These are phyloP conservation scores for Pica pica DNA, from an alignment of 2,113 vertebrate species.

Conservation along the genomic window DNA sequence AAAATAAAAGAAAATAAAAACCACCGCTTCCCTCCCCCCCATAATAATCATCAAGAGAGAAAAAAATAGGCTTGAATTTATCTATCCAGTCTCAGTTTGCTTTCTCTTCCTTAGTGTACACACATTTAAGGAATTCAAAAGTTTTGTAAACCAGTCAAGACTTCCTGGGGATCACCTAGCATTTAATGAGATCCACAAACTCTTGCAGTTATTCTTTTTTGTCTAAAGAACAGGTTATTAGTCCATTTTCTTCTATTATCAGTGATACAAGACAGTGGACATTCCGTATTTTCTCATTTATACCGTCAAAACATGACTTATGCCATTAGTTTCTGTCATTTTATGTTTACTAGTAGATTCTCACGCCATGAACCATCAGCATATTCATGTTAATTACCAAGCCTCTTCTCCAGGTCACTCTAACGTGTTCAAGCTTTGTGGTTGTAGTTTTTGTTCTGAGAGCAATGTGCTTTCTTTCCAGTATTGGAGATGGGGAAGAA, in stretches of 20 bases:
- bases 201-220: neutral
- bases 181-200: neutral
- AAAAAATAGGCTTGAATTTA: neutral
- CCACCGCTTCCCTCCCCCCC: rapidly evolving
- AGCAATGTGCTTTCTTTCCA: neutral
- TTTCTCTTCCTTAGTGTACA: neutral
- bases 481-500: neutral
- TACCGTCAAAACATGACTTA: neutral
- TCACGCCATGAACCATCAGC: neutral
- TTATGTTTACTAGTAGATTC: neutral
- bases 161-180: neutral
- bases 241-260: neutral
- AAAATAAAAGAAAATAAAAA: neutral
- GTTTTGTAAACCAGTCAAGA: neutral
- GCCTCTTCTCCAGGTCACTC: neutral
- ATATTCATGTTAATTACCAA: neutral
- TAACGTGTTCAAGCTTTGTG: neutral
- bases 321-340: neutral
- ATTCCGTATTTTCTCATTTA: neutral
- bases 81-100: neutral
- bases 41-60: neutral
- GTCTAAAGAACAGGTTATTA: neutral
- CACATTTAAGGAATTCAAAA: neutral
- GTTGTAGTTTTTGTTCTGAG: neutral
- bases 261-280: neutral